Conservation (phyloP, 2,113 vertebrate species). For the Myotis lucifugus region DNA sequence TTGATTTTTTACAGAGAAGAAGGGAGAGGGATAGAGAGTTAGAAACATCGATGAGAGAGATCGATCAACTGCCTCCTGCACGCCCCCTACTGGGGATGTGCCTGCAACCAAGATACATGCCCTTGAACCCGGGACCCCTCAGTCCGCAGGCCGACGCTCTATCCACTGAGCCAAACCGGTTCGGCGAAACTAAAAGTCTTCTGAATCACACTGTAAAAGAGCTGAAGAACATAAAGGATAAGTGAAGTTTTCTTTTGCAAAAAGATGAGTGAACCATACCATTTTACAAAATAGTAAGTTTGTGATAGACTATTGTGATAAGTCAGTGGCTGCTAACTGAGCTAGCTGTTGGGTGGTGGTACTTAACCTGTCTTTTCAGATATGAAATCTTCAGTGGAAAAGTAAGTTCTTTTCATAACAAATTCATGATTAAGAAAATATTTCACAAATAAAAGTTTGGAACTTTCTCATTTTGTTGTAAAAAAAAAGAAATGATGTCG, state of each 20-base stretch:
- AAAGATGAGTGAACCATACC: neutral
- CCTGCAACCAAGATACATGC: no score
- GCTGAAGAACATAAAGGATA: neutral
- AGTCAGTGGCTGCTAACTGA: neutral
- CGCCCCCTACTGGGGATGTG: no score
- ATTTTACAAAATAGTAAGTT: neutral
- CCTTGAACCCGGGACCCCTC: no score
- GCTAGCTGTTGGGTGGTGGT: neutral
- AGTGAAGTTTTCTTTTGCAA: neutral
- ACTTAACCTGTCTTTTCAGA: neutral
- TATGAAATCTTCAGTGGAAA: conserved; percentile 26
- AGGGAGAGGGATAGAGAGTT: no score
- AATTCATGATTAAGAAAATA: neutral
- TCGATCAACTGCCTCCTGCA: no score
- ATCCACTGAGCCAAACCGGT: no score
- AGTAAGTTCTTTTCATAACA: neutral
- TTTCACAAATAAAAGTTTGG: conserved; percentile 28
- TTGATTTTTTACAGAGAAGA: no score
- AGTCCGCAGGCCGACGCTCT: no score
- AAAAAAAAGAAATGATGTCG: neutral
- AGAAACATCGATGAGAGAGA: no score
- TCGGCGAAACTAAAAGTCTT: neutral
- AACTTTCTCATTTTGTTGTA: neutral
- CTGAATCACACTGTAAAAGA: neutral
- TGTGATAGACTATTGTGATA: neutral